A percentile compares a stretch with the other conserved stretches of the same genome.
Conservation (phyloP, 2,113 vertebrate genomes). For the Enhydra lutris region DNA sequence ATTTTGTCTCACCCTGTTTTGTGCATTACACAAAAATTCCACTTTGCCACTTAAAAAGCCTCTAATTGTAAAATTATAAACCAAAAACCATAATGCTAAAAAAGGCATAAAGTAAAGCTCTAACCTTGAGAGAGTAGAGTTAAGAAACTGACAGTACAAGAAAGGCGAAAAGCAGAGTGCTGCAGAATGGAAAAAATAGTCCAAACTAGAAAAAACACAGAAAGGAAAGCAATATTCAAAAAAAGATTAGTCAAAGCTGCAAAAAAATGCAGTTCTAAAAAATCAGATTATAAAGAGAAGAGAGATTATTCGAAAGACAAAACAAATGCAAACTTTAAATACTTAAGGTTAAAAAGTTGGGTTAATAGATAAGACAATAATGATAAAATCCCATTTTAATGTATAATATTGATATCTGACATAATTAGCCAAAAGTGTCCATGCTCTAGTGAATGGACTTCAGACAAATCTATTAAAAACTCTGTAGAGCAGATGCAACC, state of each 20-base stretch:
- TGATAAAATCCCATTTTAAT: constrained; percentile 57
- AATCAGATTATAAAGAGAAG: constrained; percentile 77
- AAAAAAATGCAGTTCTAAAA: constrained; percentile 78
- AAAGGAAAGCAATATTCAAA: constrained; percentile 86
- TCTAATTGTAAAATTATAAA: constrained; percentile 56
- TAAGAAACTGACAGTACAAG: constrained; percentile 89
- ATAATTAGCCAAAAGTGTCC: not conserved
- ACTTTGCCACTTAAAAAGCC: constrained; percentile 12
- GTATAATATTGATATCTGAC: constrained; percentile 9
- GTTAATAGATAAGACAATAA: constrained; percentile 63
- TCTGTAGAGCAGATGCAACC: not conserved
- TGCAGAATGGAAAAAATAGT: constrained; percentile 87
- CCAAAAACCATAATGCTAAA: constrained; percentile 52
- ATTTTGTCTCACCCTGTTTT: constrained; percentile 32
- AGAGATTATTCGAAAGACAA: constrained; percentile 74
- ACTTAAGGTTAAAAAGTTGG: constrained; percentile 68
- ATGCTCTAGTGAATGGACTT: not conserved
- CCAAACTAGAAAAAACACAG: constrained; percentile 88
- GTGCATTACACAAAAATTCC: constrained; percentile 26
- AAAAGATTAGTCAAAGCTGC: constrained; percentile 82
- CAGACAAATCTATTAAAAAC: constrained; percentile 22
- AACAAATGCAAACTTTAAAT: constrained; percentile 72
- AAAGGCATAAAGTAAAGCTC: constrained; percentile 82
- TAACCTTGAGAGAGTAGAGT: constrained; percentile 87
- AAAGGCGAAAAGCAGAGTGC: constrained; percentile 87